Evolutionary conservation across 2,113 vertebrate species (phyloP).

Genomic region (Atherinomorus stipes): DNA sequence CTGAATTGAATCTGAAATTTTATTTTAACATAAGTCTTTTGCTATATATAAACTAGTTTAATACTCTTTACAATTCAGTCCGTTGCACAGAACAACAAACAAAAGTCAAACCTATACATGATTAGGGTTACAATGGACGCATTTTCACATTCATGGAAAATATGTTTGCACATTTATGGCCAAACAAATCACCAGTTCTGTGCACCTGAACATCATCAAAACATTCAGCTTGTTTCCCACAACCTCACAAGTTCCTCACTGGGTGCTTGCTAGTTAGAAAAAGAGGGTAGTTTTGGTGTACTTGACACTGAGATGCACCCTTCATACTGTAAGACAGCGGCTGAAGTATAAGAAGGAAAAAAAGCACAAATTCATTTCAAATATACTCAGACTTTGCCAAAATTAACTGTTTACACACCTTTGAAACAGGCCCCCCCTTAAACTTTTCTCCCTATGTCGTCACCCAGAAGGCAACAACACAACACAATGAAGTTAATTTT

Average conservation of each 20-base stretch:
- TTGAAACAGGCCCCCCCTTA: not conserved
- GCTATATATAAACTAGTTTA: slow-evolving; percentile 36
- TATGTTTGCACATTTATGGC: slow-evolving; percentile 35
- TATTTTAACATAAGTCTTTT: slow-evolving; percentile 25
- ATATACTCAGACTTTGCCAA: slow-evolving; percentile 29
- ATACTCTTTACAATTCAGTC: slow-evolving; percentile 55
- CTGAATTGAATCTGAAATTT: slow-evolving; percentile 30
- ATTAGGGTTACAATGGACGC: slow-evolving; percentile 34
- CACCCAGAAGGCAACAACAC: slow-evolving; percentile 6
- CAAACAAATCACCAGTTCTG: slow-evolving; percentile 36
- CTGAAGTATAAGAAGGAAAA: slow-evolving; percentile 4
- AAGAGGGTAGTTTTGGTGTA: slow-evolving; percentile 6
- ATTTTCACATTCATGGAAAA: slow-evolving; percentile 72
- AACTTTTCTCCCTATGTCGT: slow-evolving; percentile 11
- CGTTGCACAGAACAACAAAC: slow-evolving; percentile 20
- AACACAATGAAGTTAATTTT: slow-evolving; percentile 5
- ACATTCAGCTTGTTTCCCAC: slow-evolving; percentile 38
- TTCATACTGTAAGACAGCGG: slow-evolving; percentile 47
- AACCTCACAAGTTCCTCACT: slow-evolving; percentile 18
- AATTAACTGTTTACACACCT: slow-evolving; percentile 26
- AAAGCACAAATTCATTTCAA: slow-evolving; percentile 14
- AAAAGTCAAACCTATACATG: slow-evolving; percentile 5
- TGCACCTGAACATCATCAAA: slow-evolving; percentile 4
- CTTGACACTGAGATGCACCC: slow-evolving; percentile 16
- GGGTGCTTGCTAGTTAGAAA: slow-evolving; percentile 16